A percentile compares a stretch with the other conserved stretches of the same genome.
Conservation (phyloP, 2,888 invertebrate species). For the Leucophenga maculata region DNA sequence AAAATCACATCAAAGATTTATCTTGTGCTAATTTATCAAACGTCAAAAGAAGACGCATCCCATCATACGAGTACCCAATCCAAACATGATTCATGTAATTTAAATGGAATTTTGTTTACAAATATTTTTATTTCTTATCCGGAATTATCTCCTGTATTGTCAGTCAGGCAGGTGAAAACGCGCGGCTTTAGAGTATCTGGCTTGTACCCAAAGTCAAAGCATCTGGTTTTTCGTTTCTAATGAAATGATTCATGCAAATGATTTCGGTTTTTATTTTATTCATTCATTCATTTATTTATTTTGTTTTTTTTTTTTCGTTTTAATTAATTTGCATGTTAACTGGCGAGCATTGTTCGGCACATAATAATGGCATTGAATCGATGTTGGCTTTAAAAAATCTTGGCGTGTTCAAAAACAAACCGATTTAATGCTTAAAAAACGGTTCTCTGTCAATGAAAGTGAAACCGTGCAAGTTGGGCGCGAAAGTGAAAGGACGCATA, state of each 20-base stretch:
- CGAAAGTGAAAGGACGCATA: conserved; percentile 5
- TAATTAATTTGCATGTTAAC: conserved; percentile 52
- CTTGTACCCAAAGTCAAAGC: too few species aligned
- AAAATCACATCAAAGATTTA: neutral
- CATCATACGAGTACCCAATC: neutral
- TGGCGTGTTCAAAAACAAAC: neutral
- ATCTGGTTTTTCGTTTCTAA: conserved; percentile 42
- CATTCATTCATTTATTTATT: conserved; percentile 33
- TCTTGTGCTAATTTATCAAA: conserved; percentile 2
- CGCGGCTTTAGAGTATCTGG: neutral
- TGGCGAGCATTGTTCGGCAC: conserved; percentile 30
- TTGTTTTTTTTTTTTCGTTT: conserved; percentile 31
- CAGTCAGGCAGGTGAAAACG: conserved; percentile 15
- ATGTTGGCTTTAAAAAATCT: conserved; percentile 32
- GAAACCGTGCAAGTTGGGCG: neutral
- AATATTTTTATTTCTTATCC: neutral
- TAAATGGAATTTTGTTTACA: conserved; percentile 4
- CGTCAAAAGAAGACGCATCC: neutral
- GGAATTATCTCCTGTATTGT: neutral
- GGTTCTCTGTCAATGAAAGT: conserved; percentile 15
- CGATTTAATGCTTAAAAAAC: neutral
- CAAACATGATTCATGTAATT: conserved; percentile 10
- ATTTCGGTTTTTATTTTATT: conserved; percentile 23
- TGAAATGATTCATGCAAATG: conserved; percentile 54
- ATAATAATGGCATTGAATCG: conserved; percentile 37